Evolutionary conservation across 1,140 invertebrate species (phyloP).

Genomic region (Listronotus oregonensis): DNA sequence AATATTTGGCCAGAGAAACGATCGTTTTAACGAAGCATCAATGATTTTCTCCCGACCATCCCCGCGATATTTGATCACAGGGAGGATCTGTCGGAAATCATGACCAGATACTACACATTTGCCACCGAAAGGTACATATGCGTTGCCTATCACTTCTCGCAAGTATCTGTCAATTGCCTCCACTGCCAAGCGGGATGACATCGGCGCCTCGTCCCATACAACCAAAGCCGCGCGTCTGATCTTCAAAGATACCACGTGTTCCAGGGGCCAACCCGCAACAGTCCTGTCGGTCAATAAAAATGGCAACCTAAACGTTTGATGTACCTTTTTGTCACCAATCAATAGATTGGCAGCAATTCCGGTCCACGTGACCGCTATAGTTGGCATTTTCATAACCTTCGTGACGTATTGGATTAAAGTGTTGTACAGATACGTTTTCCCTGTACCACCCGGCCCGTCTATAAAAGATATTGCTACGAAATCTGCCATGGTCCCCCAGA

Average conservation of each 20-base stretch:
- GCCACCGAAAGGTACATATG: constrained; percentile 42
- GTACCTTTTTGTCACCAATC: constrained; percentile 42
- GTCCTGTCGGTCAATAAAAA: background rate
- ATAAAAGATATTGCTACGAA: constrained; percentile 30
- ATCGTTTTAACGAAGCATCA: background rate
- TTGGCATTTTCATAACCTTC: background rate
- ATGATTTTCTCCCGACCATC: too few species aligned
- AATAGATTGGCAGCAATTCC: constrained; percentile 50
- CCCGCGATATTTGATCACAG: constrained; percentile 22
- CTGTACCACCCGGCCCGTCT: constrained; percentile 44
- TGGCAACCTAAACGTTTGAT: constrained; percentile 46
- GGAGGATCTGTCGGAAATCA: constrained; percentile 45
- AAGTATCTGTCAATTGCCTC: constrained; percentile 40
- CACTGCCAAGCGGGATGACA: constrained; percentile 42
- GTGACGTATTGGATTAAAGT: constrained; percentile 31
- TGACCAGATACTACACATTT: constrained; percentile 47
- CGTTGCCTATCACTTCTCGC: constrained; percentile 32
- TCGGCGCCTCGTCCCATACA: constrained; percentile 51
- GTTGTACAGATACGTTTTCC: constrained; percentile 46
- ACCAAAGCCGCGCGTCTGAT: constrained; percentile 23
- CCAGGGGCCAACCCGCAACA: background rate
- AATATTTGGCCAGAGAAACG: background rate
- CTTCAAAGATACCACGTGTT: background rate
- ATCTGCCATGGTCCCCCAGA: too few species aligned
- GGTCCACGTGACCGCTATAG: constrained; percentile 44